Conservation (phyloP, 2,888 invertebrate species). For the Cantharis lateralis region DNA sequence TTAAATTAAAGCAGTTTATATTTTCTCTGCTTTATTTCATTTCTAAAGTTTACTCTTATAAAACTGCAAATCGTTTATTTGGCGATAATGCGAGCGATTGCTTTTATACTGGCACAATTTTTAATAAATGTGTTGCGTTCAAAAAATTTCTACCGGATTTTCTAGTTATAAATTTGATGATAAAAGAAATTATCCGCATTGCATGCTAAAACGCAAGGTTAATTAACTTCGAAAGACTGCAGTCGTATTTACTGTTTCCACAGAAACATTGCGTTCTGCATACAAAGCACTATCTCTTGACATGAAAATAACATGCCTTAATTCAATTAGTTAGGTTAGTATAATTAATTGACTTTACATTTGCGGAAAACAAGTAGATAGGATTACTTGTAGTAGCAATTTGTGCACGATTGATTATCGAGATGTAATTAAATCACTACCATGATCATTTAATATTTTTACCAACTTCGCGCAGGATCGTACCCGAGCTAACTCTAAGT, state of each 20-base stretch:
- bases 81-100: too few relatives aligned
- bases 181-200: slow-evolving; percentile 12
- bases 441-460: neutral
- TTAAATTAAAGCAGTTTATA: neutral
- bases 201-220: slow-evolving; percentile 13
- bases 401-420: neutral
- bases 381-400: neutral
- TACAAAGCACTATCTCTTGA: neutral
- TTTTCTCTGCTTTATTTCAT: neutral
- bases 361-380: slow-evolving; percentile 1
- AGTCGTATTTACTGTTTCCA: slow-evolving; percentile 9
- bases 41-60: neutral
- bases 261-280: slow-evolving; percentile 6
- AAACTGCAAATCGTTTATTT: neutral
- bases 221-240: slow-evolving; percentile 16
- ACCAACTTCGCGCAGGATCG: neutral
- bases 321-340: slow-evolving; percentile 9
- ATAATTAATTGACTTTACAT: slow-evolving; percentile 13
- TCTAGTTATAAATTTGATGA: neutral
- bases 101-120: neutral
- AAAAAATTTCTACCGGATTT: neutral
- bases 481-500: neutral
- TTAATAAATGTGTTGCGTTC: neutral
- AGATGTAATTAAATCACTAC: neutral
- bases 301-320: slow-evolving; percentile 15